Evolutionary conservation across 2,113 vertebrate genomes (phyloP).

Genomic region (Callipepla californica): DNA sequence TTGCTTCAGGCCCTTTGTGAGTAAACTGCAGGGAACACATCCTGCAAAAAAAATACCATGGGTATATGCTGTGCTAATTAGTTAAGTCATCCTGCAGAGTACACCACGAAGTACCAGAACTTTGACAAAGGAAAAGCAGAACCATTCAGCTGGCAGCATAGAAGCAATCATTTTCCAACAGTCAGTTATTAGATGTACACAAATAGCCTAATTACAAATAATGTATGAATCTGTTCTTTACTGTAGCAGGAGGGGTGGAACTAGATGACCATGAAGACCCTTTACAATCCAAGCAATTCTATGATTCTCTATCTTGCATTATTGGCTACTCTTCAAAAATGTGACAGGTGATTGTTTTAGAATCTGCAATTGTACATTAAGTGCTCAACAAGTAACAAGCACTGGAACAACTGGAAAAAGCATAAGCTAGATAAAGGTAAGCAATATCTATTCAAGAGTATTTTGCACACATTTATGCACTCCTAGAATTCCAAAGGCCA

Average conservation of each 20-base stretch:
- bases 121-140: rapidly evolving
- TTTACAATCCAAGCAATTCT: not conserved
- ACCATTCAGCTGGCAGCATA: not conserved
- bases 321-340: not conserved
- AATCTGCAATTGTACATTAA: not conserved
- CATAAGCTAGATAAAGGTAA: not conserved
- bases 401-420: not conserved
- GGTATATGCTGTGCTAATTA: not conserved
- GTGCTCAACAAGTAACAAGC: not conserved
- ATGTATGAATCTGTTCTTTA: not conserved
- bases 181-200: not conserved
- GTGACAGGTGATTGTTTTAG: not conserved
- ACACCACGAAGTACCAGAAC: not conserved
- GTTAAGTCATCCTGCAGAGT: not conserved
- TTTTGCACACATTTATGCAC: not conserved
- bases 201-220: not conserved
- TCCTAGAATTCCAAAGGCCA: not conserved
- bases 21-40: not conserved
- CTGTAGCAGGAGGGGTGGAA: not conserved
- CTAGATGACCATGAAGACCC: not conserved
- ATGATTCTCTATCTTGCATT: not conserved
- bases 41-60: rapidly evolving
- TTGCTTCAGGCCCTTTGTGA: not conserved
- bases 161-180: not conserved
- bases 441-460: not conserved